Base-by-base conservation (phyloP, 2,797 vertebrate species). In the Phrynocephalus vlangalii region DNA sequence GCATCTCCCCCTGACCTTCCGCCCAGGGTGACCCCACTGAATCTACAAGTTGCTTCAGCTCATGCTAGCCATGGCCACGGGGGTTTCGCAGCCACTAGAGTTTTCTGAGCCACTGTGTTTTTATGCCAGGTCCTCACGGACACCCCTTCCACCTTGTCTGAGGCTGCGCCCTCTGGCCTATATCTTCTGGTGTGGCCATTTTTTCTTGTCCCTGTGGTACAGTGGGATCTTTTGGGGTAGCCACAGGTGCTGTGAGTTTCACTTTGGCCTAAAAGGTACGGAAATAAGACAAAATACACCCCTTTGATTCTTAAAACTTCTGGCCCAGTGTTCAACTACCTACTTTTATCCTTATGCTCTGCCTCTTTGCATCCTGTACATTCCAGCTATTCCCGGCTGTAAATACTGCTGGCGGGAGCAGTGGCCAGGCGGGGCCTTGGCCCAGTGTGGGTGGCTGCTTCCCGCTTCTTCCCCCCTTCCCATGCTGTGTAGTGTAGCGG, bases 311-410 rank as follows among this genome's bases (percentile, higher is more conserved):
- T 72, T 26, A 72, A 79, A 28, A 79, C 68, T 66, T 72, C 50
- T 70, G 73, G 70, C 80, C 60, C 56, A 67, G 80, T 82, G 83
- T 48, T 30, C 30, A 16, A 11, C 70, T 76, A 60, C 48, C 88
- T 77, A 38, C 28, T 70, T 76, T 38, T 84, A 75, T 71, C 70
- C 30, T 71, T 72, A 90, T 66, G 1, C 86, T 66, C 75, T 91
- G 91, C 88, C 92, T 92, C 89, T 1, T 82, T 88, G 91, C 67
- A 11, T 73, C 76, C 77, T 91, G 70, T 84, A 77, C 85, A 80
- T 88, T 86, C 90, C 75, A 71, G 72, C 83, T 73, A 56, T 56
- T 50, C 89, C 60, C 67, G 71, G 71, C 89, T 90, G 85, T 90
- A 87, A 84, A 81, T 90, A 87, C 78, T 76, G 82, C 87, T 6